Evolutionary conservation across 2,113 vertebrate genomes (phyloP).

Genomic region (Corythoichthys haematopterus): DNA sequence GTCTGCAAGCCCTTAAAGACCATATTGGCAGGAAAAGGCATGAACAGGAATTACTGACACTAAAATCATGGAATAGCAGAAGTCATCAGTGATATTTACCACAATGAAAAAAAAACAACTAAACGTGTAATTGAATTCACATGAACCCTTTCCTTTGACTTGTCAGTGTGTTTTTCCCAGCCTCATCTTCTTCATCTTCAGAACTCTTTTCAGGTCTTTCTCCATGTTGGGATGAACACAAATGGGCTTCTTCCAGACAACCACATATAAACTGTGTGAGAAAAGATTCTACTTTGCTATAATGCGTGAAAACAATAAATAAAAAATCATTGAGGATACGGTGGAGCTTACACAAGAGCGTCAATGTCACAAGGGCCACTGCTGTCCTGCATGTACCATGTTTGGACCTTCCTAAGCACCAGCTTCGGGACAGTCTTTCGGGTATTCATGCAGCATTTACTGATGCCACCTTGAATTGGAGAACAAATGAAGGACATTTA

Average conservation of each 20-base stretch:
- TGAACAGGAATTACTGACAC: conserved; percentile 5
- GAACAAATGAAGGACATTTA: background rate
- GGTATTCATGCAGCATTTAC: conserved; percentile 51
- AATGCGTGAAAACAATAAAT: too few species aligned
- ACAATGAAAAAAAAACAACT: too few species aligned
- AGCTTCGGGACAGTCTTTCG: rapidly evolving
- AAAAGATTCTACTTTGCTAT: too few species aligned
- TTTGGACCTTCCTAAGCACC: rapidly evolving
- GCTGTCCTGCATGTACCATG: conserved; percentile 10
- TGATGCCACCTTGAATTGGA: conserved; percentile 33
- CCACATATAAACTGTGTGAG: conserved; percentile 40
- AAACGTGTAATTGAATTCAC: background rate
- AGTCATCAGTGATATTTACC: too few species aligned
- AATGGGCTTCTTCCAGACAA: rapidly evolving
- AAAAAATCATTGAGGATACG: background rate
- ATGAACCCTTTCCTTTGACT: too few species aligned
- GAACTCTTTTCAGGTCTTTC: rapidly evolving
- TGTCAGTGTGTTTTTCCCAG: background rate
- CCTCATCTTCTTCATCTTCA: background rate
- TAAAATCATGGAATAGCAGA: too few species aligned
- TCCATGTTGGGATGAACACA: conserved; percentile 20
- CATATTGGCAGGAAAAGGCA: background rate
- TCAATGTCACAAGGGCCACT: conserved; percentile 49
- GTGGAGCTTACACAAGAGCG: conserved; percentile 61
- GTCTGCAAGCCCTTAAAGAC: too few species aligned